phyloP scores from a whole-genome alignment of 2,797 vertebrate genomes.

The Salarias fasciatus region DNA sequence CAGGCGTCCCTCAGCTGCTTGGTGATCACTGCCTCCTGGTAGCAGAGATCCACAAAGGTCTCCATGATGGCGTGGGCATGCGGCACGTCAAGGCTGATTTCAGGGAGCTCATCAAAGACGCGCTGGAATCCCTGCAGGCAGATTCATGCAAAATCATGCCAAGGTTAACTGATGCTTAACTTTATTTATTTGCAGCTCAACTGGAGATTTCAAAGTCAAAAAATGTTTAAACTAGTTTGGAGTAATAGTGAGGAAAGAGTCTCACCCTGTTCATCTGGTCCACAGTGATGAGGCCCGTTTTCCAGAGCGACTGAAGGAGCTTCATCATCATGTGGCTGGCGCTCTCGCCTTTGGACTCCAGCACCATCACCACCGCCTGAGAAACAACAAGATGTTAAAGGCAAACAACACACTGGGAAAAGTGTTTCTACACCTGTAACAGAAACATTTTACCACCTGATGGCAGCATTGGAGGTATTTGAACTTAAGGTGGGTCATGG shows the following conservation, averaged over 20 bases:
- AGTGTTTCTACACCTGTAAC: too few species aligned
- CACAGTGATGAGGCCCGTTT: conserved; percentile 88
- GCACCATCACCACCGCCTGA: conserved; percentile 88
- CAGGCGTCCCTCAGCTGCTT: conserved; percentile 87
- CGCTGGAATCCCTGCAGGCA: conserved; percentile 86
- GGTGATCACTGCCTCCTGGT: conserved; percentile 86
- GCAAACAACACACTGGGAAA: too few species aligned
- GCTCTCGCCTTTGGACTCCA: conserved; percentile 86
- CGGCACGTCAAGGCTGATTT: conserved; percentile 88
- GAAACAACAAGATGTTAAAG: neutral
- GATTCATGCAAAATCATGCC: neutral
- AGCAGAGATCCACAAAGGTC: conserved; percentile 88
- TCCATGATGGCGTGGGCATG: conserved; percentile 88
- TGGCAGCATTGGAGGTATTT: conserved; percentile 50
- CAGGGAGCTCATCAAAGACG: conserved; percentile 86
- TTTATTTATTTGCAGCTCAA: too few species aligned
- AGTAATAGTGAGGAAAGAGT: neutral
- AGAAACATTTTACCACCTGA: conserved; percentile 32
- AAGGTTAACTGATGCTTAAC: neutral
- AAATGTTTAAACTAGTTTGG: too few species aligned
- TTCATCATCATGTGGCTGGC: conserved; percentile 86
- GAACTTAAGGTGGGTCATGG: too few species aligned
- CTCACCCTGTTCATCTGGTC: conserved; percentile 92
- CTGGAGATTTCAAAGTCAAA: too few species aligned
- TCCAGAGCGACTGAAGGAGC: conserved; percentile 88